These are phyloP conservation scores for Naso thynnoides DNA, from an alignment of 2,797 vertebrate genomes.

Conservation along the genomic window DNA sequence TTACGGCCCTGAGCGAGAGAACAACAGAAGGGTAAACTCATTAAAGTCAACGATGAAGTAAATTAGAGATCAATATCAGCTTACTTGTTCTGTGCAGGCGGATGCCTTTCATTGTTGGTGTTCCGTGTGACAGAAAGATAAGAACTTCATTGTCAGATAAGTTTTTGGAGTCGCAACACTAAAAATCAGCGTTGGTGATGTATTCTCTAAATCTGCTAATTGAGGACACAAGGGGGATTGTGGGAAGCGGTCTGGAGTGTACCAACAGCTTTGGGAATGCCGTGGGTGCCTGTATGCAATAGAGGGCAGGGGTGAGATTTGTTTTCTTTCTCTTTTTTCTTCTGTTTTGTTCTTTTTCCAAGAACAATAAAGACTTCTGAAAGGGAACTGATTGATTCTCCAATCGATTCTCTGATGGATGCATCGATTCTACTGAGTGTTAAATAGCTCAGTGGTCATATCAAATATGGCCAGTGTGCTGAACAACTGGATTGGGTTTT, in stretches of 20 bases:
- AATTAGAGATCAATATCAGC: conserved; percentile 64
- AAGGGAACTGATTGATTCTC: conserved; percentile 73
- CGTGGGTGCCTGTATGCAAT: conserved; percentile 75
- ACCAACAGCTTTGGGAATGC: conserved; percentile 75
- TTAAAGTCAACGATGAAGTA: conserved; percentile 52
- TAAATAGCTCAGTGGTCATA: conserved; percentile 81
- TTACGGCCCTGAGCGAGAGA: conserved; percentile 18
- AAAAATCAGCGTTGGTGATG: conserved; percentile 21
- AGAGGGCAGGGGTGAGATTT: conserved; percentile 43
- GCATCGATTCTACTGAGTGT: conserved; percentile 74
- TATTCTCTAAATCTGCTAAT: conserved; percentile 7
- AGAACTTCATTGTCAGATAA: conserved; percentile 33
- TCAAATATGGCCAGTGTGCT: conserved; percentile 81
- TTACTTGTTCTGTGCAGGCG: not conserved
- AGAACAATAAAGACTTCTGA: conserved; percentile 68
- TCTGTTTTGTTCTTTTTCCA: conserved; percentile 23
- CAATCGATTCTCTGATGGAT: conserved; percentile 69
- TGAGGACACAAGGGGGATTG: conserved; percentile 20
- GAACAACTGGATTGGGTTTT: conserved; percentile 75
- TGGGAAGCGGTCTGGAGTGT: conserved; percentile 48
- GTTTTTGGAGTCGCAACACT: conserved; percentile 7
- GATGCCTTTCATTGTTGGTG: conserved; percentile 25
- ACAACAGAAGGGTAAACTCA: conserved; percentile 50
- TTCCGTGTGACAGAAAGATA: conserved; percentile 43
- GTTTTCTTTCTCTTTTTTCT: conserved; percentile 47